Base-by-base conservation (phyloP, 2,888 invertebrate species). In the Lasioglossum morio region DNA sequence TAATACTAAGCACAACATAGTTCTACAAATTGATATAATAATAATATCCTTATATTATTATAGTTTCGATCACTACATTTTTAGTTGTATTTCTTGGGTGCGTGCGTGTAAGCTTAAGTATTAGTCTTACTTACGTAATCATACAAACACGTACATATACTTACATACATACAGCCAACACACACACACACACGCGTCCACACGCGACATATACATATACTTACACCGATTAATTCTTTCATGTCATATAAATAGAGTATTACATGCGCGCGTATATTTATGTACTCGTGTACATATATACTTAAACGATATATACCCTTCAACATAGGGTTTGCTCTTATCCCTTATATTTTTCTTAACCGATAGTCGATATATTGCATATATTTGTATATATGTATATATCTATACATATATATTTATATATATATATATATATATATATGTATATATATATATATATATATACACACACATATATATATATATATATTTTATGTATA, bases 1-100 rank as follows among this genome's bases (percentile, higher is more conserved):
- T 87, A 81, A 92, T 91, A 92, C 93, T 93, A 94, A 91, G 93
- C 92, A 94, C 93, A 94, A 94, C 94, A 92, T 93, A 93, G 92
- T 94, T 92, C 93, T 93, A 94, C 93, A 92, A 92, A 92, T 92
- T 89, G 90, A 92, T 91, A 89, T 91, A 91, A 89, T 88, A 86
- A 89, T 91, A 91, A 90, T 91, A 87, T 91, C 92, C 91, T 91
- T 88, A 91, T 92, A 92, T 92, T 93, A 92, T 63, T 63, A 63
- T 30, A 63, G 91, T 94, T 93, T 93, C 92, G 91, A 92, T 90
- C 86, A 43, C 81, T 63, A 83, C 81, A 83, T 82, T 85, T 85
- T 82, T 80, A 82, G 92, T 92, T 91, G 75, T 82, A 72, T 82
- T 85, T 84, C 70, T 77, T 77, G 63, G 69, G 77, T 77, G 80